Conservation (phyloP, 2,797 vertebrate species). For the Pteronotus mesoamericanus region DNA sequence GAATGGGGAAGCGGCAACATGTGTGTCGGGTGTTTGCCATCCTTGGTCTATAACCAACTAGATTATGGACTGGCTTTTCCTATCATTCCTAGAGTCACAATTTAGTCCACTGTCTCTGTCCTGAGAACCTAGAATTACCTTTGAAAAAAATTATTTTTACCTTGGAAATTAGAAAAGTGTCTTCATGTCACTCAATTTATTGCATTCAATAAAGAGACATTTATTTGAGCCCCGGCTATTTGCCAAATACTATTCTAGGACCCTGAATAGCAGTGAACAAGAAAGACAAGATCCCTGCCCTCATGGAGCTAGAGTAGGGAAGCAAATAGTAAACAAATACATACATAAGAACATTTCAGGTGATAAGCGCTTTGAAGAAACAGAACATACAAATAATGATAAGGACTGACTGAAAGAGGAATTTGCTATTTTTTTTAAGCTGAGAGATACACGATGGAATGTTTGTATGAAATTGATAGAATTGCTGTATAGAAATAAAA, state of each 20-base stretch:
- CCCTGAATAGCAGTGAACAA: background rate
- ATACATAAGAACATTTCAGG: background rate
- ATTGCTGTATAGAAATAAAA: background rate
- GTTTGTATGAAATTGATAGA: background rate
- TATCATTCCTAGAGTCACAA: background rate
- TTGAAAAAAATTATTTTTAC: conserved; percentile 44
- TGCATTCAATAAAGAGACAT: background rate
- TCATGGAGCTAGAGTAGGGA: background rate
- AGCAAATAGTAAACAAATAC: background rate
- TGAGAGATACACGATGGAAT: background rate
- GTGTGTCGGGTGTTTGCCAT: background rate
- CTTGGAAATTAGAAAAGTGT: background rate
- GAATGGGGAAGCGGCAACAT: background rate
- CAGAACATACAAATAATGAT: background rate
- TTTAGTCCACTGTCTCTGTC: background rate
- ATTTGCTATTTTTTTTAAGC: background rate
- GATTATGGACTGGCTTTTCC: background rate
- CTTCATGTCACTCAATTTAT: background rate
- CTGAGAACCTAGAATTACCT: background rate
- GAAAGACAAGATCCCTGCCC: background rate
- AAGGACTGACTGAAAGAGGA: background rate
- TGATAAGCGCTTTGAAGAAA: conserved; percentile 8
- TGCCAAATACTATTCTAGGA: background rate
- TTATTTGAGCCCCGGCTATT: background rate
- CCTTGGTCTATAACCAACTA: background rate